These are phyloP conservation scores for Spodoptera picta DNA, from an alignment of 2,888 invertebrate genomes.

Conservation along the genomic window DNA sequence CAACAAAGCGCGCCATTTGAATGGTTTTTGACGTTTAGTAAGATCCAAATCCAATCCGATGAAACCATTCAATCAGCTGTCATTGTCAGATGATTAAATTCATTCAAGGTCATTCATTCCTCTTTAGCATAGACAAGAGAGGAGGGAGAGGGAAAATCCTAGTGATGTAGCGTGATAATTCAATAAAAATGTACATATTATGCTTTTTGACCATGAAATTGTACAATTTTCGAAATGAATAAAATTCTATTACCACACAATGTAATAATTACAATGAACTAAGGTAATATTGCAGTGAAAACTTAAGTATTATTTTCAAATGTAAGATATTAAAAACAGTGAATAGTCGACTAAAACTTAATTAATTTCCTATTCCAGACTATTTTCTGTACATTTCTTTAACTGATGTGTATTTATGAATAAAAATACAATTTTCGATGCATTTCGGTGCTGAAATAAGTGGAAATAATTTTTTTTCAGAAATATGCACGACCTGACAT, in stretches of 20 bases:
- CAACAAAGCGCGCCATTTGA: conserved; percentile 49
- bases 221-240: too few relatives aligned
- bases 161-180: conserved; percentile 1
- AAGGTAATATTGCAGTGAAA: too few relatives aligned
- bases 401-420: neutral
- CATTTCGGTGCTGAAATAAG: neutral
- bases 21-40: conserved; percentile 31
- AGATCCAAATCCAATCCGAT: neutral
- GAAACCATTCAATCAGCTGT: conserved; percentile 37
- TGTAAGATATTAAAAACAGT: too few relatives aligned
- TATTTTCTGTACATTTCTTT: too few relatives aligned
- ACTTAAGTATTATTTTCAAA: too few relatives aligned
- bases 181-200: too few relatives aligned
- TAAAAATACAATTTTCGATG: neutral
- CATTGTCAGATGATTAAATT: conserved; percentile 9
- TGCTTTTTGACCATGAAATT: too few relatives aligned
- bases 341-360: too few relatives aligned
- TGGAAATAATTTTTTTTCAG: neutral
- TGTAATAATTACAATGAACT: too few relatives aligned
- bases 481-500: conserved; percentile 33
- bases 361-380: too few relatives aligned
- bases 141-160: conserved; percentile 5
- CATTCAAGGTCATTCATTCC: conserved; percentile 6
- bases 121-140: conserved; percentile 29
- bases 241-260: too few relatives aligned